Evolutionary conservation across 2,113 vertebrate species (phyloP), one percentile per base, ranked within the genome.

Genomic region (Ophthalmolycus amberensis): DNA sequence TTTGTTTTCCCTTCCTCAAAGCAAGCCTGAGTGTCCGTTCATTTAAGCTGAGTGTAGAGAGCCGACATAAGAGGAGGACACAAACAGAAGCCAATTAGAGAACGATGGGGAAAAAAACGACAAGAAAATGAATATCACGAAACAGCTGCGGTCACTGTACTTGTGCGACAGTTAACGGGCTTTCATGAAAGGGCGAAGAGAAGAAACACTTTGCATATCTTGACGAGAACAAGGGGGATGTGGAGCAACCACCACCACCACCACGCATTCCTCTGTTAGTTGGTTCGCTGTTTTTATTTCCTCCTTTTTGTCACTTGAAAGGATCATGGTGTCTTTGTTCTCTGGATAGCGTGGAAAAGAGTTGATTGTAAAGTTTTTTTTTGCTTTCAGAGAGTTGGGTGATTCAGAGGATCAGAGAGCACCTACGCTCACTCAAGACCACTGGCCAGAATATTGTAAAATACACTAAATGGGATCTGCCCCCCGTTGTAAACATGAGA

Each of bases 1-100:
- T 66, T 71, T 56, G 54, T 63, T 86, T 65, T 71, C 63, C 71
- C 48, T 32, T 38, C 37, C 67, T 75, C 58, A 66, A 44, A 83
- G 68, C 40, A 9, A 75, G 73, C 72, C 80, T 65, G 72, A 72
- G 72, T 68, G 60, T 90, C 88, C 82, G 83, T 91, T 87, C 71
- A 87, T 91, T 89, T 89, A 88, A 83, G 68, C 80, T 58, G 90
- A 90, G 89, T 82, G 84, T 73, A 88, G 64, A 81, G 85, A 89
- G 90, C 91, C 94, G 94, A 94, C 94, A 95, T 94, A 6, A 93
- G 87, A 94, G 75, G 77, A 85, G 70, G 85, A 87, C 77, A 65
- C 87, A 90, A 93, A 94, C 90, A 89, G 85, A 93, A 88, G 83
- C 85, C 91, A 94, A 92, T 94, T 93, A 94, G 68, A 85, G 75